phyloP scores from a whole-genome alignment of 1,140 invertebrate species.

The Bicyclus anynana region DNA sequence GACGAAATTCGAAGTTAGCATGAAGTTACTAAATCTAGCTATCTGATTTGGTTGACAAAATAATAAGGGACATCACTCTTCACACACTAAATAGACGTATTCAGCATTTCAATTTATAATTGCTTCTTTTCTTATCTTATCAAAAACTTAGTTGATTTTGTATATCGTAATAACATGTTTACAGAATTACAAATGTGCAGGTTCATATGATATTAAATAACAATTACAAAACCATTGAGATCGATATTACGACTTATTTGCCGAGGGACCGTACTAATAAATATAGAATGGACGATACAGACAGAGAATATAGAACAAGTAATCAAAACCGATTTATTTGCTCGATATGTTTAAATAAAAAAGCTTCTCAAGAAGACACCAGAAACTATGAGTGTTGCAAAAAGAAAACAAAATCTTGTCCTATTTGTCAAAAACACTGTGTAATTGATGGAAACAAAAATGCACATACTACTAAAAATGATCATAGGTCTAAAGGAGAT shows the following conservation, averaged over 20 bases:
- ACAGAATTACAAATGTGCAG: not conserved
- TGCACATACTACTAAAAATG: slow-evolving; percentile 11
- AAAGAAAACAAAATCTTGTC: slow-evolving; percentile 38
- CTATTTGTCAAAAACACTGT: slow-evolving; percentile 34
- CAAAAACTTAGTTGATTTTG: too few relatives aligned
- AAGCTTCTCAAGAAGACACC: slow-evolving; percentile 22
- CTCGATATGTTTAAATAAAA: slow-evolving; percentile 49
- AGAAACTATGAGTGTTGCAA: slow-evolving; percentile 25
- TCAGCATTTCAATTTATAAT: too few relatives aligned
- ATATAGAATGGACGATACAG: slow-evolving; percentile 31
- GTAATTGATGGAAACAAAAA: slow-evolving; percentile 16
- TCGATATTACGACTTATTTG: slow-evolving; percentile 48
- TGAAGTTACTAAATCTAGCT: too few relatives aligned
- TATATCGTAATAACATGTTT: slow-evolving; percentile 1
- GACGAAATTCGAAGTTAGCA: too few relatives aligned
- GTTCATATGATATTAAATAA: slow-evolving; percentile 18
- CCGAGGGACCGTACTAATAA: slow-evolving; percentile 11
- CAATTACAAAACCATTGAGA: slow-evolving; percentile 35
- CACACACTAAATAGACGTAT: too few relatives aligned
- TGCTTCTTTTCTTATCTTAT: too few relatives aligned
- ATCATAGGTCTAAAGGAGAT: not conserved
- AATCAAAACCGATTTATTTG: slow-evolving; percentile 45
- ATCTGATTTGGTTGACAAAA: too few relatives aligned
- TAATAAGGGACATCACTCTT: too few relatives aligned
- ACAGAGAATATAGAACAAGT: slow-evolving; percentile 13